A percentile compares a stretch with the other conserved stretches of the same genome.
phyloP scores from a whole-genome alignment of 1,140 invertebrate species.

The Cepaea nemoralis region DNA sequence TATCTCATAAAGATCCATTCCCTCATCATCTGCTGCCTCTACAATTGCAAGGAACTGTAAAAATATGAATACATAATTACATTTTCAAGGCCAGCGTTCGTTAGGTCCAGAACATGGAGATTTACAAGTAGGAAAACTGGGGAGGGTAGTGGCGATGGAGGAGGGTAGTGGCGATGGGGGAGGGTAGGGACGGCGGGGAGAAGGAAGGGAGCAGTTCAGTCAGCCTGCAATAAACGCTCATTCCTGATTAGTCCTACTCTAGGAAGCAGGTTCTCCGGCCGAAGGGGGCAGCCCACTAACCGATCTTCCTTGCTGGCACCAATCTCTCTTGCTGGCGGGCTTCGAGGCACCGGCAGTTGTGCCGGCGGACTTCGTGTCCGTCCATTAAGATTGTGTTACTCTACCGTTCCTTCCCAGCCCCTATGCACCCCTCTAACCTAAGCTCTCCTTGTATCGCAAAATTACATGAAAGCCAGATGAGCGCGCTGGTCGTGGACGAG shows the following conservation, averaged over 20 bases:
- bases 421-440: too few species aligned
- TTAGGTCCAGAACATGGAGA: too few species aligned
- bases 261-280: background rate
- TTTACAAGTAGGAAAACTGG: too few species aligned
- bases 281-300: background rate
- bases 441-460: background rate
- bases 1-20: too few species aligned
- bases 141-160: too few species aligned
- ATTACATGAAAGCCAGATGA: background rate
- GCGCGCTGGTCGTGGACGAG: background rate
- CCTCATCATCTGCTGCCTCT: too few species aligned
- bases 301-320: background rate
- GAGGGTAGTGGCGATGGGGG: too few species aligned
- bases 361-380: background rate
- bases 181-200: too few species aligned
- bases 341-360: background rate
- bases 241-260: background rate
- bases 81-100: too few species aligned
- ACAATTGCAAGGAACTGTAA: too few species aligned
- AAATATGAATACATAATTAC: too few species aligned
- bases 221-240: background rate
- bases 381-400: background rate
- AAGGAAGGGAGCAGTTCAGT: too few species aligned
- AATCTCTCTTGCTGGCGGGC: background rate
- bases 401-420: background rate